Percentiles rank a stretch among this genome's conserved stretches.
phyloP scores from a whole-genome alignment of 2,113 vertebrate genomes.

The Nothoprocta pentlandii region DNA sequence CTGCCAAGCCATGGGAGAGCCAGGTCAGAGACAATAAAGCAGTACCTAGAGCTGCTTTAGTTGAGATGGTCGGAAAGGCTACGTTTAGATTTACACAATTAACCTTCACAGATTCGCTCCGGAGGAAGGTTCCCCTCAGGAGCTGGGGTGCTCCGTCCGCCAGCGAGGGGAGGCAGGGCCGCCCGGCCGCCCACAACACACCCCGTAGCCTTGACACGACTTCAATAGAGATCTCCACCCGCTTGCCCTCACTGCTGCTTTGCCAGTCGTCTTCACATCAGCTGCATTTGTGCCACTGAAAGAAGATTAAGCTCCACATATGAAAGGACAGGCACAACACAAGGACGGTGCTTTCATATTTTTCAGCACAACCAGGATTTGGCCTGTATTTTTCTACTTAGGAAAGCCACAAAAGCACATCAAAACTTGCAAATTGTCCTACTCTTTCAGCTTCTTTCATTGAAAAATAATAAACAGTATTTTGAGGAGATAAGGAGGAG shows the following conservation, averaged over 20 bases:
- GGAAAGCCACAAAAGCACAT: background rate
- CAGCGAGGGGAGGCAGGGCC: background rate
- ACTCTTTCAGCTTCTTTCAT: background rate
- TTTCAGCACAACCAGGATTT: background rate
- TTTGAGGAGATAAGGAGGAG: background rate
- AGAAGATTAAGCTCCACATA: conserved; percentile 38
- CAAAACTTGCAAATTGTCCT: background rate
- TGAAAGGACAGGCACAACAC: background rate
- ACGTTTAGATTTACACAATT: background rate
- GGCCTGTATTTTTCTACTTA: background rate
- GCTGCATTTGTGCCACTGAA: background rate
- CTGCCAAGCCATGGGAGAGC: rapidly evolving
- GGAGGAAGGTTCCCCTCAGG: background rate
- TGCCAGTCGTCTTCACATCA: conserved; percentile 11
- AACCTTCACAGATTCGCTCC: background rate
- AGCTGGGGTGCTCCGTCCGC: background rate
- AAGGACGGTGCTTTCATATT: background rate
- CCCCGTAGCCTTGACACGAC: background rate
- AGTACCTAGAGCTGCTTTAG: background rate
- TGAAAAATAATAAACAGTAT: background rate
- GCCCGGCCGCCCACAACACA: background rate
- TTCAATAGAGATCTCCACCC: background rate
- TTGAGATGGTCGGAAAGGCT: background rate
- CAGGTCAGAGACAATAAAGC: background rate
- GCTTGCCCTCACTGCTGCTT: background rate